A percentile compares a stretch with the other conserved stretches of the same genome.
Evolutionary conservation across 2,113 vertebrate genomes (phyloP).

Genomic region (Sigmodon hispidus): DNA sequence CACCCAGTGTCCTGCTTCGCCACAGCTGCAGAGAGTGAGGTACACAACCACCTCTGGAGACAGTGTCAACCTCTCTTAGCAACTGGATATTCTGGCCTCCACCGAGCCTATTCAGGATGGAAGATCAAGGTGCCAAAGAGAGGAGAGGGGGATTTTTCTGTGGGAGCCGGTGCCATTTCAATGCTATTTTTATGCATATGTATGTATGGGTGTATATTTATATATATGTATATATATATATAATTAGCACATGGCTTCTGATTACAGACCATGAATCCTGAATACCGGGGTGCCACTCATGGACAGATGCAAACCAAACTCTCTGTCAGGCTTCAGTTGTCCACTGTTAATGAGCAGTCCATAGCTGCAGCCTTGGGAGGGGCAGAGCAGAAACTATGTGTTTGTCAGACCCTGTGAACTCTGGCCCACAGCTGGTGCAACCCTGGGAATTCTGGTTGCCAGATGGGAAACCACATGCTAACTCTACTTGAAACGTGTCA

Average conservation of each 20-base stretch:
- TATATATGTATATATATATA: too few species aligned
- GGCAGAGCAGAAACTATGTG: neutral
- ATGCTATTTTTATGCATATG: slow-evolving; percentile 1
- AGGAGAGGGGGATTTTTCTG: neutral
- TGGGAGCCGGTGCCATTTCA: neutral
- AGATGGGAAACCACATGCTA: neutral
- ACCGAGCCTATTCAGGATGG: neutral
- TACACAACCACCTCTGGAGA: neutral
- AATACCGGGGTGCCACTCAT: neutral
- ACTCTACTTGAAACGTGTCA: neutral
- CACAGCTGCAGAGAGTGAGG: too few species aligned
- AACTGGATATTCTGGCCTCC: neutral
- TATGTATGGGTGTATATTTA: too few species aligned
- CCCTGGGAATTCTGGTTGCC: neutral
- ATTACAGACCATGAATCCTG: neutral
- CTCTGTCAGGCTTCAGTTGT: neutral
- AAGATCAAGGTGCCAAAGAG: neutral
- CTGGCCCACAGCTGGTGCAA: neutral
- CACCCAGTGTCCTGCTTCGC: neutral
- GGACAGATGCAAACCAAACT: neutral
- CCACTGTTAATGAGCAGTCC: neutral
- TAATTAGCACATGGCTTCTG: slow-evolving; percentile 31
- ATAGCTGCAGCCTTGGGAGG: neutral
- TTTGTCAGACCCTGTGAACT: neutral
- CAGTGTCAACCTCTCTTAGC: neutral